phyloP scores from a whole-genome alignment of 2,888 invertebrate species.

The Drosophila seclusa region DNA sequence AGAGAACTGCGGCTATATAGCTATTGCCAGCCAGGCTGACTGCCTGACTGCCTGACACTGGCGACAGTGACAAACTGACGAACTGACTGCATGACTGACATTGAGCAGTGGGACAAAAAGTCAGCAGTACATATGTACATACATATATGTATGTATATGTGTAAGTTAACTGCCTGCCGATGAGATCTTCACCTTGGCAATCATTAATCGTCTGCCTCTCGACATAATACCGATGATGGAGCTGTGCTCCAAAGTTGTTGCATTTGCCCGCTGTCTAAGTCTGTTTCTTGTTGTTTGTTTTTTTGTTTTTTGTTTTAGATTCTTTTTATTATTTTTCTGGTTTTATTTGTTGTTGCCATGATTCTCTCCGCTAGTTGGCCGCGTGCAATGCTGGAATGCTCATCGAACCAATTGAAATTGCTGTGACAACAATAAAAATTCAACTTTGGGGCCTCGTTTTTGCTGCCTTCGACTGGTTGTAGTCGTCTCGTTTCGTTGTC shows the following conservation, averaged over 20 bases:
- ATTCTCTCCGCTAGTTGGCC: slow-evolving; percentile 69
- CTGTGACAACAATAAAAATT: slow-evolving; percentile 84
- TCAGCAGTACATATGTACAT: slow-evolving; percentile 20
- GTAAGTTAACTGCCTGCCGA: slow-evolving; percentile 60
- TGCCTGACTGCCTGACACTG: slow-evolving; percentile 33
- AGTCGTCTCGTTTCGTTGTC: slow-evolving; percentile 10
- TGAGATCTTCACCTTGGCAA: slow-evolving; percentile 84
- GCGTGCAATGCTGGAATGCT: slow-evolving; percentile 81
- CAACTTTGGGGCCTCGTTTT: slow-evolving; percentile 76
- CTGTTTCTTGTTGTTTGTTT: slow-evolving; percentile 43
- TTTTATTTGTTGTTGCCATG: slow-evolving; percentile 34
- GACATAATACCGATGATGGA: slow-evolving; percentile 84
- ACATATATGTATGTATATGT: neutral
- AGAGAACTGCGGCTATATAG: slow-evolving; percentile 22
- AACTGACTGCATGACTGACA: slow-evolving; percentile 70
- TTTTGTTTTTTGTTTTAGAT: slow-evolving; percentile 38
- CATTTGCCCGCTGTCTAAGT: slow-evolving; percentile 52
- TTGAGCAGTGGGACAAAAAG: slow-evolving; percentile 61
- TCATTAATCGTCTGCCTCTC: slow-evolving; percentile 83
- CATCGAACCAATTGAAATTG: slow-evolving; percentile 84
- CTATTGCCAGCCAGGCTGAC: slow-evolving; percentile 11
- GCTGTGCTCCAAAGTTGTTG: slow-evolving; percentile 47
- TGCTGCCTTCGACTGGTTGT: slow-evolving; percentile 34
- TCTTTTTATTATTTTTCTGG: slow-evolving; percentile 32
- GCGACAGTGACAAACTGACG: slow-evolving; percentile 67